Conservation (phyloP, 2,113 vertebrate genomes). For the Stigmatopora argus region DNA sequence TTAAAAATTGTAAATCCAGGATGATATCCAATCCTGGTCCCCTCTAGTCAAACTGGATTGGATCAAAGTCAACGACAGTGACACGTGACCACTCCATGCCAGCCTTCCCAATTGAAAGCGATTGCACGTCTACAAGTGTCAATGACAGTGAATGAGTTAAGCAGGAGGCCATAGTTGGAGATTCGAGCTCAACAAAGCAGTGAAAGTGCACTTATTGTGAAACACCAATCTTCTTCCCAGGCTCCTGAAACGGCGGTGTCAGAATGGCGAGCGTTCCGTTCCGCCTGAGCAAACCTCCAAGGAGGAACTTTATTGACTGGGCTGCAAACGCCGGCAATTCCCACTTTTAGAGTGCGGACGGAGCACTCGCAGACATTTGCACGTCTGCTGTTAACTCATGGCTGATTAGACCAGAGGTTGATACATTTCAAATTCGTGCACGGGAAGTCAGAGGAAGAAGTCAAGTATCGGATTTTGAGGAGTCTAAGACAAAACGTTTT, state of each 20-base stretch:
- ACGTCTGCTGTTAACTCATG: conserved; percentile 12
- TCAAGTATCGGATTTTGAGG: too few relatives aligned
- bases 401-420: conserved; percentile 20
- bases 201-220: conserved; percentile 38
- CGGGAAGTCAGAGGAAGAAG: too few relatives aligned
- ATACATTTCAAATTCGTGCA: background rate
- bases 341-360: conserved; percentile 10
- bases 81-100: too few relatives aligned
- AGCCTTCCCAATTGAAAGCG: too few relatives aligned
- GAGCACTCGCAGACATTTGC: background rate
- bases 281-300: conserved; percentile 45
- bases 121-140: too few relatives aligned
- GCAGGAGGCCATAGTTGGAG: too few relatives aligned
- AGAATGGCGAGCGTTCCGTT: conserved; percentile 27
- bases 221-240: conserved; percentile 52
- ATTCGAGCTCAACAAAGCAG: background rate
- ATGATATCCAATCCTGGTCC: too few relatives aligned
- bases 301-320: conserved; percentile 53
- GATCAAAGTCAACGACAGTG: too few relatives aligned
- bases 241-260: conserved; percentile 46
- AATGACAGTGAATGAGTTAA: too few relatives aligned
- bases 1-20: too few relatives aligned
- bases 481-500: background rate
- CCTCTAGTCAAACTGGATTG: too few relatives aligned
- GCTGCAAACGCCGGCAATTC: conserved; percentile 30